These are phyloP conservation scores for Ceratothoa steindachneri DNA, from an alignment of 2,888 invertebrate species.

Conservation along the genomic window DNA sequence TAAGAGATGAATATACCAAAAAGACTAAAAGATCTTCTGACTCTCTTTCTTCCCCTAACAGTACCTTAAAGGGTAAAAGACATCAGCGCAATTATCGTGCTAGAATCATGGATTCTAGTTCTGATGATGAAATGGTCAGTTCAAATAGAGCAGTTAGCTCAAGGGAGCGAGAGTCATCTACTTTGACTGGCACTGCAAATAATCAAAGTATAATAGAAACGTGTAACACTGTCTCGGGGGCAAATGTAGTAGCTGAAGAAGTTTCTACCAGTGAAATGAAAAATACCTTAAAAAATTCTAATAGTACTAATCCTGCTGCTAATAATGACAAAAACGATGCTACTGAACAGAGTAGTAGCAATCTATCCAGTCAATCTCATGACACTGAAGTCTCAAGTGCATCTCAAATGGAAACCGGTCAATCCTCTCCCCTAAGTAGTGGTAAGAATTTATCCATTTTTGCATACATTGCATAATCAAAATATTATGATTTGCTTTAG, in stretches of 20 bases:
- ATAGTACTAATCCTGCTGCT: neutral
- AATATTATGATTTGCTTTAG: too few relatives aligned
- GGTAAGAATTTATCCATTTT: neutral
- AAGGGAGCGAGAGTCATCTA: neutral
- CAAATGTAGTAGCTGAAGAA: neutral
- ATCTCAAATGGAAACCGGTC: neutral
- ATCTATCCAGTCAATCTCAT: neutral
- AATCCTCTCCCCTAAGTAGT: neutral
- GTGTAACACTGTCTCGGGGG: neutral
- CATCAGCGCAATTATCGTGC: slow-evolving; percentile 2
- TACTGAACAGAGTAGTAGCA: neutral
- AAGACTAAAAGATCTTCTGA: slow-evolving; percentile 1
- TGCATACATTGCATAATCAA: too few relatives aligned
- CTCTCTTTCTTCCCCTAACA: slow-evolving; percentile 5
- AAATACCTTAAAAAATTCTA: neutral
- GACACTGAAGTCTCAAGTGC: neutral
- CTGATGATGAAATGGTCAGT: neutral
- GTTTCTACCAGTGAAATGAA: neutral
- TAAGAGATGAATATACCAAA: neutral
- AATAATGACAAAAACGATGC: neutral
- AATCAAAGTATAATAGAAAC: neutral
- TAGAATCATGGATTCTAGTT: slow-evolving; percentile 8
- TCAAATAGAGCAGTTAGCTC: neutral
- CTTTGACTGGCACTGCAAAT: neutral
- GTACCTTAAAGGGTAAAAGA: slow-evolving; percentile 5